Conservation (phyloP, 2,113 vertebrate genomes). For the Indri indri region DNA sequence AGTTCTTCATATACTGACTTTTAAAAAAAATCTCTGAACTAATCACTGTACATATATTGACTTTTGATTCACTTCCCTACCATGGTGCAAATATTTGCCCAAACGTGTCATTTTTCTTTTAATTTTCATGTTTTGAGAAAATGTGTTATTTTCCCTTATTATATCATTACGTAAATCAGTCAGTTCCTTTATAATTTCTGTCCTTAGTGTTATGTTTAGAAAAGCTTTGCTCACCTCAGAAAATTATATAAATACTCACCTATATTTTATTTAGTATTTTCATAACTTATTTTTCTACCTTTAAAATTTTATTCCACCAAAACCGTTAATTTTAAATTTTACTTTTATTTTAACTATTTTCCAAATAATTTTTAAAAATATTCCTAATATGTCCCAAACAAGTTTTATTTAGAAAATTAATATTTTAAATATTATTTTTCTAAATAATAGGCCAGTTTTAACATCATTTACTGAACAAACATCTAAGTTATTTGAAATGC, state of each 20-base stretch:
- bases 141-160: background rate
- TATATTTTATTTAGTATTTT: background rate
- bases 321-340: background rate
- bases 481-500: background rate
- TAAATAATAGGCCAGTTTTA: background rate
- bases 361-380: background rate
- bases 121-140: background rate
- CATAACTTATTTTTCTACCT: background rate
- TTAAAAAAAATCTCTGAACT: background rate
- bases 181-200: background rate
- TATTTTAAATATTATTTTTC: background rate
- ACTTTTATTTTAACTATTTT: background rate
- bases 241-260: background rate
- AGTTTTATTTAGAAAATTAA: background rate
- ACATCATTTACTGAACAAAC: background rate
- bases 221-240: background rate
- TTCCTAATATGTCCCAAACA: background rate
- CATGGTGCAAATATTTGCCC: background rate
- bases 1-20: background rate
- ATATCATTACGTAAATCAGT: background rate
- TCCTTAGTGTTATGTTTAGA: background rate
- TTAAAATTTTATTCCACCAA: background rate
- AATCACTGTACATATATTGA: background rate
- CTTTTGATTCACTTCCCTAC: constrained; percentile 13
- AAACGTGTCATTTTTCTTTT: constrained; percentile 12